phyloP scores from a whole-genome alignment of 1,140 invertebrate genomes.

The Nebria ingens region DNA sequence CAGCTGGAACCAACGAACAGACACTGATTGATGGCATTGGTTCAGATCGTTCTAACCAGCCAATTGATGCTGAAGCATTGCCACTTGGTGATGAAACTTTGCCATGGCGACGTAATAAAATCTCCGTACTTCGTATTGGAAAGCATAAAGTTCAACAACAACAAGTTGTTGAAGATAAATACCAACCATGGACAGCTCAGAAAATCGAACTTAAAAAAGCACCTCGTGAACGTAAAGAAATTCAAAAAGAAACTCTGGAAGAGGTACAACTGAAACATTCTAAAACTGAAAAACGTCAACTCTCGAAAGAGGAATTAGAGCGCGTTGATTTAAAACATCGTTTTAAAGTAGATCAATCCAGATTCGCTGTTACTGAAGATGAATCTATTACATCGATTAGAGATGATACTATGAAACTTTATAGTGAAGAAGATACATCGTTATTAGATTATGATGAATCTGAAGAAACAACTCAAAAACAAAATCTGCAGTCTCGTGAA shows the following conservation, averaged over 20 bases:
- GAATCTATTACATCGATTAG: conserved; percentile 2
- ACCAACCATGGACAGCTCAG: conserved; percentile 35
- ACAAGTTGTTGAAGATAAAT: conserved; percentile 17
- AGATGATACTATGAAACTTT: conserved; percentile 27
- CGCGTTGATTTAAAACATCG: conserved; percentile 17
- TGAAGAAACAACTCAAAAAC: conserved; percentile 13
- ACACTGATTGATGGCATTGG: conserved; percentile 14
- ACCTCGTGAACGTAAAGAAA: conserved; percentile 31
- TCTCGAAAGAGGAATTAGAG: conserved; percentile 14
- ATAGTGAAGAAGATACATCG: conserved; percentile 16
- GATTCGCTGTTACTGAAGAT: conserved; percentile 8
- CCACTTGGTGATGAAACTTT: conserved; percentile 41
- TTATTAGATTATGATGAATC: conserved; percentile 18
- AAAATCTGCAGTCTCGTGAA: conserved; percentile 13
- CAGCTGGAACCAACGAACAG: conserved; percentile 14
- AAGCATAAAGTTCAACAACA: conserved; percentile 9
- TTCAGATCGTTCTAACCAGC: conserved; percentile 19
- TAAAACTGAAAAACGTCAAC: conserved; percentile 11
- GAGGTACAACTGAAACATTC: conserved; percentile 19
- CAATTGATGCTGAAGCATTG: conserved; percentile 34
- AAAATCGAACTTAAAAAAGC: conserved; percentile 34
- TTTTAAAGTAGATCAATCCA: conserved; percentile 12
- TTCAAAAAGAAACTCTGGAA: conserved; percentile 34
- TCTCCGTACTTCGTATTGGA: conserved; percentile 11
- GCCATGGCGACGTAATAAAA: conserved; percentile 35